Evolutionary conservation across 2,113 vertebrate species (phyloP).

Genomic region (Dendrocopos noguchii): DNA sequence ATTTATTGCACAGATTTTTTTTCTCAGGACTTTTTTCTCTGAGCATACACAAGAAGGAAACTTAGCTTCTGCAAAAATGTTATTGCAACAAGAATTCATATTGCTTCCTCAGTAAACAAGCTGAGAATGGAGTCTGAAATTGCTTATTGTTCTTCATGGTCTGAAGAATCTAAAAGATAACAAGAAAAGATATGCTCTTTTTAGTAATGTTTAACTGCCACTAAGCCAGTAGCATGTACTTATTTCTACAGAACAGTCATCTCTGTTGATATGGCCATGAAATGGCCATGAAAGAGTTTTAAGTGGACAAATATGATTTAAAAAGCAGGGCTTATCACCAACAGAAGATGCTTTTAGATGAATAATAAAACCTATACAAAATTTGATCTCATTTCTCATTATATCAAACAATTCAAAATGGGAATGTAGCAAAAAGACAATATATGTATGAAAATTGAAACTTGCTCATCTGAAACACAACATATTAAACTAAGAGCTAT

Average conservation of each 20-base stretch:
- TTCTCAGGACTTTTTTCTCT: not conserved
- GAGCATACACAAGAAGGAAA: not conserved
- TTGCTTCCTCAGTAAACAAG: not conserved
- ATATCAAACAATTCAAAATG: not conserved
- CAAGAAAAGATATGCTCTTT: not conserved
- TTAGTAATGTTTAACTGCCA: not conserved
- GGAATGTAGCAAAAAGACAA: not conserved
- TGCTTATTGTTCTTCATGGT: not conserved
- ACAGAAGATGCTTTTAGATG: not conserved
- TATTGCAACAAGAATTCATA: not conserved
- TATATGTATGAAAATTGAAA: not conserved
- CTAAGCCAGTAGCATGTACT: not conserved
- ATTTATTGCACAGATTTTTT: not conserved
- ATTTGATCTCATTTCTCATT: not conserved
- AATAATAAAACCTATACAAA: not conserved
- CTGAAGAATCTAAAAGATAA: not conserved
- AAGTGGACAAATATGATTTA: not conserved
- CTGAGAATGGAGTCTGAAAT: not conserved
- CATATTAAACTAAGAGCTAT: not conserved
- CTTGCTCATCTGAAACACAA: not conserved
- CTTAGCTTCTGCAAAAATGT: not conserved
- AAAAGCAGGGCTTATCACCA: not conserved
- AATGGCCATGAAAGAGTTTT: not conserved
- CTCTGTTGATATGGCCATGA: not conserved
- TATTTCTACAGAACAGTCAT: not conserved